Evolutionary conservation across 2,797 vertebrate species (phyloP).

Genomic region (Falco naumanni): DNA sequence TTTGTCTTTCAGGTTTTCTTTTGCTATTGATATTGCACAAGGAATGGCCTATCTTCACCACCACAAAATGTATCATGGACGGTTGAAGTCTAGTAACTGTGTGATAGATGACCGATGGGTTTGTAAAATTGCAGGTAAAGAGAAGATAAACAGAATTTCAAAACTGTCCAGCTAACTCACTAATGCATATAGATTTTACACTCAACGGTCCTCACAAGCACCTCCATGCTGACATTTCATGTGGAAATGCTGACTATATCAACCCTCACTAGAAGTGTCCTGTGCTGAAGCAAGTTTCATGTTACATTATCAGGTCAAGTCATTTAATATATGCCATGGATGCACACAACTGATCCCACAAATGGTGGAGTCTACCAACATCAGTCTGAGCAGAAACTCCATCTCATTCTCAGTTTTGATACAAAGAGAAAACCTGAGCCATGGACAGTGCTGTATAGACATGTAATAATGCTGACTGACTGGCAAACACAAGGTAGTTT

Average conservation of each 20-base stretch:
- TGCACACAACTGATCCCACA: not conserved
- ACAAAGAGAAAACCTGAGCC: not conserved
- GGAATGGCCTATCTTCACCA: conserved; percentile 88
- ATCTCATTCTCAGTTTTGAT: not conserved
- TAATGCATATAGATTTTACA: not conserved
- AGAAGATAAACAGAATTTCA: not conserved
- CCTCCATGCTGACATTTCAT: not conserved
- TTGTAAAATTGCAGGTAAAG: conserved; percentile 86
- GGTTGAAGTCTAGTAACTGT: conserved; percentile 84
- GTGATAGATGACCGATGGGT: conserved; percentile 88
- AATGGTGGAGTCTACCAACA: not conserved
- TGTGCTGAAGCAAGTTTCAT: not conserved
- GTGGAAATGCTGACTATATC: not conserved
- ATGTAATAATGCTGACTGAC: not conserved
- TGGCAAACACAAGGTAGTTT: not conserved
- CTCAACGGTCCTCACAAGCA: not conserved
- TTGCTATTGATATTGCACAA: conserved; percentile 84
- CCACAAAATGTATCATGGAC: conserved; percentile 81
- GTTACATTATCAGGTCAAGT: not conserved
- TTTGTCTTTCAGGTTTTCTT: conserved; percentile 82
- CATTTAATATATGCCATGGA: not conserved
- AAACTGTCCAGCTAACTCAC: not conserved
- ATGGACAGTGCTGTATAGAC: not conserved
- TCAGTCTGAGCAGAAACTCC: not conserved
- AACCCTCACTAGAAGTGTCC: not conserved